These are phyloP conservation scores for Cheilosia grossa DNA, from an alignment of 2,888 invertebrate species.

Conservation along the genomic window DNA sequence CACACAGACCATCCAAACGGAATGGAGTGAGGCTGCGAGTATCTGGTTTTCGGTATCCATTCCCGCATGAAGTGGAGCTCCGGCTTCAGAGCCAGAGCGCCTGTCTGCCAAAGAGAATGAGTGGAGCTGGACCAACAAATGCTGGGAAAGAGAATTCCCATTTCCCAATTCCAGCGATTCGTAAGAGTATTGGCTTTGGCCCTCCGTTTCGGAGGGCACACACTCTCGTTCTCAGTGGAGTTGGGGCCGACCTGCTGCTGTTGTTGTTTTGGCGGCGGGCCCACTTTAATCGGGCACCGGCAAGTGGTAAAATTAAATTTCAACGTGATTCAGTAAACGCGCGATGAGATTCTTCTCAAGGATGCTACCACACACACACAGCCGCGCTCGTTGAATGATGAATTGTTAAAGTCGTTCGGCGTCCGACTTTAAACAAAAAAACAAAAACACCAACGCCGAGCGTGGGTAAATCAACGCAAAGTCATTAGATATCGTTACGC, in stretches of 20 bases:
- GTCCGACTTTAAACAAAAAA: background rate
- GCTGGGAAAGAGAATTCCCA: slow-evolving; percentile 3
- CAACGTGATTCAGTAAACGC: slow-evolving; percentile 17
- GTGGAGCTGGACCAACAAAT: background rate
- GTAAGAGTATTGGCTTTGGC: no score
- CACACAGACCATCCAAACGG: background rate
- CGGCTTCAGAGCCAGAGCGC: slow-evolving; percentile 38
- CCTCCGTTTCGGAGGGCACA: no score
- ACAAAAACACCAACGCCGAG: background rate
- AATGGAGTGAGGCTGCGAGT: background rate
- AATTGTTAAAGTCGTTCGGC: slow-evolving; percentile 3
- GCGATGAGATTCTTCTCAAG: background rate
- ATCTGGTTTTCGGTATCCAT: slow-evolving; percentile 43
- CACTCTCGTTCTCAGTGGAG: no score
- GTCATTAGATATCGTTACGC: slow-evolving; percentile 30
- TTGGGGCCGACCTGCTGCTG: no score
- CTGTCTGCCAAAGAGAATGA: slow-evolving; percentile 27
- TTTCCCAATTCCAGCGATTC: background rate
- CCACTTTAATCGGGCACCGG: slow-evolving; percentile 5
- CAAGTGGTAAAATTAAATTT: slow-evolving; percentile 37
- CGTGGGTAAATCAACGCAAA: slow-evolving; percentile 31
- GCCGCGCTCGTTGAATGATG: background rate
- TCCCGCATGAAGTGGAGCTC: background rate
- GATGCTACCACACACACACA: slow-evolving; percentile 4
- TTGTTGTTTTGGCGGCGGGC: background rate